Base-by-base conservation (phyloP, 2,113 vertebrate species). In the Rhea pennata region DNA sequence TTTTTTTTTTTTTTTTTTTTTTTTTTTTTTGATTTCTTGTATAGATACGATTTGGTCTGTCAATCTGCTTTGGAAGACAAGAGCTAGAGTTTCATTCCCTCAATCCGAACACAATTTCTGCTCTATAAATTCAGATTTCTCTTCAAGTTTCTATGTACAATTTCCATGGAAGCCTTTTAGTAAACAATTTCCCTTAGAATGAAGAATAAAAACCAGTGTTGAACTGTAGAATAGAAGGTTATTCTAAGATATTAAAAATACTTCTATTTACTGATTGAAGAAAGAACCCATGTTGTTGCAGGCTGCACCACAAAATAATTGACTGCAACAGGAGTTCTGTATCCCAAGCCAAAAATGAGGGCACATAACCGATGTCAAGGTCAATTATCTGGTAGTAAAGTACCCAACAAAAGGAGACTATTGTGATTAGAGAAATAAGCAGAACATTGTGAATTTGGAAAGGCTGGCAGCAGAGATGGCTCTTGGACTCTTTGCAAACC, bases 321-420 rank as follows among this genome's bases (percentile, higher is more conserved):
- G 98, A 98, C 97, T 98, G 98, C 97, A 98, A 98, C 96, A 97
- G 97, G 97, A 98, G 97, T 98, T 97, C 95, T 97, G 93, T 70
- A 96, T 97, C 93, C 92, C 86, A 95, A 95, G 97, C 98, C 98
- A 98, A 98, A 98, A 98, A 97, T 96, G 97, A 98, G 95, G 93
- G 96, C 97, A 95, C 95, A 94, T 98, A 97, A 98, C 98, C 88
- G 89, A 98, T 94, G 97, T 98, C 97, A 98, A 98, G 98, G 98
- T 98, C 98, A 98, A 98, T 98, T 97, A 98, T 98, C 97, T 98
- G 96, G 95, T 96, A 97, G 94, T 94, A 84, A 97, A 98, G 95
- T 94, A 97, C 84, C 93, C 97, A 98, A 98, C 97, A 98, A 98
- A 98, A 98, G 97, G 95, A 97, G 97, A 97, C 96, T 96, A 97